phyloP scores from a whole-genome alignment of 2,888 invertebrate genomes.

The Troilus luridus region DNA sequence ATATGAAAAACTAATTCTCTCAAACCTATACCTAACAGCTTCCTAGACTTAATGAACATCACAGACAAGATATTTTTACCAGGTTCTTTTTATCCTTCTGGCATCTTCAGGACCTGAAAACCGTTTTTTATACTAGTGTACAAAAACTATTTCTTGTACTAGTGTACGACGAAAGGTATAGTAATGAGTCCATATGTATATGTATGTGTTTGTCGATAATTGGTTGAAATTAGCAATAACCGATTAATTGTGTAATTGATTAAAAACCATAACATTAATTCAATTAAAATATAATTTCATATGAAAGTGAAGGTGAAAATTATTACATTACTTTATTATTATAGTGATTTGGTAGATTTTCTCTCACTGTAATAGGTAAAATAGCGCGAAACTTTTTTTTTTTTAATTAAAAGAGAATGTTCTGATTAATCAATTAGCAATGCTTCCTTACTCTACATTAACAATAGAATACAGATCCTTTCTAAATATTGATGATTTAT shows the following conservation, averaged over 20 bases:
- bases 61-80: neutral
- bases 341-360: neutral
- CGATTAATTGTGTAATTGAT: too few species aligned
- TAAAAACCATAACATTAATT: too few species aligned
- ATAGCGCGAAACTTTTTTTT: neutral
- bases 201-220: too few species aligned
- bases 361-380: neutral
- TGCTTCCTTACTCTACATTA: neutral
- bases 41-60: neutral
- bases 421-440: neutral
- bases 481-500: neutral
- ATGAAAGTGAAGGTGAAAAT: neutral
- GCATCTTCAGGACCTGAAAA: neutral
- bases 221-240: too few species aligned
- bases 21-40: too few species aligned
- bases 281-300: neutral
- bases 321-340: neutral
- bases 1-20: too few species aligned
- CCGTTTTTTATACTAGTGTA: too few species aligned
- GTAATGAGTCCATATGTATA: too few species aligned
- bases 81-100: neutral
- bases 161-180: too few species aligned
- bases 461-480: neutral
- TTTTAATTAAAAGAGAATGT: neutral
- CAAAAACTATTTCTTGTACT: too few species aligned